phyloP scores from a whole-genome alignment of 2,888 invertebrate species.

The Lasioglossum lativentre region DNA sequence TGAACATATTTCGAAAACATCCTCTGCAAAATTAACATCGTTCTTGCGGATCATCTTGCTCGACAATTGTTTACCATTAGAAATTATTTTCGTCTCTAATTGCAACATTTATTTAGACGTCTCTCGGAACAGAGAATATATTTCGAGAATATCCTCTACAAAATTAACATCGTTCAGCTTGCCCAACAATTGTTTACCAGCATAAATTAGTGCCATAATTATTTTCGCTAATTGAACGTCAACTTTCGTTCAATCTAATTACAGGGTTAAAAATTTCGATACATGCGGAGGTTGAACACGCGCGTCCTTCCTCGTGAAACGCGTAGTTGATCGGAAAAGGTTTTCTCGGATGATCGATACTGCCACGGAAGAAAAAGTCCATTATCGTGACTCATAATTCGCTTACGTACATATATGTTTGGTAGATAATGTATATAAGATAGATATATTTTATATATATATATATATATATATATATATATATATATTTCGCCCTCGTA shows the following conservation, averaged over 20 bases:
- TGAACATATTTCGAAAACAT: neutral
- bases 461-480: neutral
- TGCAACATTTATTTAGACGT: too few species aligned
- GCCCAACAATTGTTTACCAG: neutral
- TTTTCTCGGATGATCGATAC: neutral
- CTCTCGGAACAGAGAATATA: too few species aligned
- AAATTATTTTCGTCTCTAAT: too few species aligned
- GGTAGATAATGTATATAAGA: neutral
- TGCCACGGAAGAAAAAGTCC: neutral
- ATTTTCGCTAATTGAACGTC: neutral
- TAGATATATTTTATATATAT: too few species aligned
- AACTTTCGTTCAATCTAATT: neutral
- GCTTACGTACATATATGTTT: neutral
- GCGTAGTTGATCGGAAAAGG: neutral
- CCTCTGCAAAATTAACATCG: too few species aligned
- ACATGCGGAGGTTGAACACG: neutral
- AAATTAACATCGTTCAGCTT: neutral
- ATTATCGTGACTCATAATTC: slow-evolving; percentile 9
- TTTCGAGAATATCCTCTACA: too few species aligned
- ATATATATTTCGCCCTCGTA: slow-evolving; percentile 10
- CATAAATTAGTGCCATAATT: neutral
- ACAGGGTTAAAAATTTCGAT: neutral
- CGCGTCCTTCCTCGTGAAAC: neutral
- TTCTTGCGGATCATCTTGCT: too few species aligned
- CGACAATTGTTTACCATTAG: too few species aligned